Evolutionary conservation across 1,140 invertebrate genomes (phyloP), one percentile per base, ranked within the genome.

Genomic region (Neuroterus valhalla): DNA sequence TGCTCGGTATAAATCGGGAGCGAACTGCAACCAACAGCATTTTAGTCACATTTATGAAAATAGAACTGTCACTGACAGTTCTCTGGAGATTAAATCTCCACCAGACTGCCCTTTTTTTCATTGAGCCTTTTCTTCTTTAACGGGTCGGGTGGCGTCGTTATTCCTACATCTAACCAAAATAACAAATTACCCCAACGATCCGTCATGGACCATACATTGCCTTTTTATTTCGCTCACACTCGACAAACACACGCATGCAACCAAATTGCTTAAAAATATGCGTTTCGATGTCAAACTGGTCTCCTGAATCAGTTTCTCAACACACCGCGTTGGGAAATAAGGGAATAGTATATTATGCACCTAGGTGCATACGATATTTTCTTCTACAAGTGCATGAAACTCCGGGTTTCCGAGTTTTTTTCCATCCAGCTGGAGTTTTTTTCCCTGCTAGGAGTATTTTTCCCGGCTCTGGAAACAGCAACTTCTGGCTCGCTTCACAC

Each of bases 1-100:
- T 26, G 23, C 55, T 62, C 23, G 26, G 23, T 62, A 26, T 26
- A n/a, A n/a, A n/a, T 2, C 23, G 15, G 55, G n/a, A 23, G 55
- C 31, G 31, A 62, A 38, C 31, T 62, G 26, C 55, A 38, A 31
- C 55, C 55, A 62, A 38, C 21, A 62, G 55, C 15, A 62, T 62
- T 62, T 38, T 15, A 62, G 55, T 62, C 55, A 62, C 55, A 62
- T 62, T 62, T 62, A 62, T 62, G n/a, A 62, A 62, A 62, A 62
- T 62, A 14, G 15, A 62, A 62, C 55, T 62, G 55, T 62, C 55
- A 62, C 14, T 62, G 55, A 62, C 55, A 62, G 26, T 62, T 62
- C 55, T 62, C 55, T 62, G 55, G n/a, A 62, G 55, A 38, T 23
- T 62, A 62, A 62, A 62, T 62, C 55, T 62, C 55, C n/a, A 31